phyloP scores from a whole-genome alignment of 64 coral and sea anemone species.

The Stichodactyla helianthus region DNA sequence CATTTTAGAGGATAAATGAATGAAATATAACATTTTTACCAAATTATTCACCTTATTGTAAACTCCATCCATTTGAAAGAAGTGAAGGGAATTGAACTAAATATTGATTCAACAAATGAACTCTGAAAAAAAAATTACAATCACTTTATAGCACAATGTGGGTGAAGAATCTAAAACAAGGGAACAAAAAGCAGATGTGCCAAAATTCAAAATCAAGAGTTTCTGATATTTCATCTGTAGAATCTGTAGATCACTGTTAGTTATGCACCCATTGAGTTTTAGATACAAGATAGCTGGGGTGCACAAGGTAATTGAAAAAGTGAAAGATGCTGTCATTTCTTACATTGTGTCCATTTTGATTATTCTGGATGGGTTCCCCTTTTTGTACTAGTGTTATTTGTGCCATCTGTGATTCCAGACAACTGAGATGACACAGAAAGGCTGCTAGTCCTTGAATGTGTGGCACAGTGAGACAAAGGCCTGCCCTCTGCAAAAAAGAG shows the following conservation, averaged over 20 bases:
- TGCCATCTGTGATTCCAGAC: neutral
- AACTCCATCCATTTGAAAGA: conserved; percentile 35
- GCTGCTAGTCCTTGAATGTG: conserved; percentile 23
- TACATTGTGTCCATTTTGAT: neutral
- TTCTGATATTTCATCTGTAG: too few relatives aligned
- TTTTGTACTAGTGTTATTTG: neutral
- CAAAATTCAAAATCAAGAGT: too few relatives aligned
- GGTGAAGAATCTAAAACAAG: too few relatives aligned
- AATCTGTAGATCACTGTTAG: too few relatives aligned
- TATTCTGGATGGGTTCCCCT: neutral
- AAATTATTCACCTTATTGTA: conserved; percentile 26
- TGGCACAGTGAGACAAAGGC: conserved; percentile 1
- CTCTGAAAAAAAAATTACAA: neutral
- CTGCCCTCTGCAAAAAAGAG: neutral
- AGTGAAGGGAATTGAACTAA: conserved; percentile 3
- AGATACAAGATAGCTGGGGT: too few relatives aligned
- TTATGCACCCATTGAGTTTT: too few relatives aligned
- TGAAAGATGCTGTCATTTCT: neutral
- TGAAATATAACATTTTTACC: too few relatives aligned
- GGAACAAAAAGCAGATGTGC: too few relatives aligned
- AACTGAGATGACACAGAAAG: conserved; percentile 20
- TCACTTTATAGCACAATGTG: neutral
- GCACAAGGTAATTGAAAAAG: too few relatives aligned
- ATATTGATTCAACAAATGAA: conserved; percentile 26
- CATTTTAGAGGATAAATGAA: too few relatives aligned